phyloP scores from a whole-genome alignment of 2,888 invertebrate species.

The Conomelus anceps region DNA sequence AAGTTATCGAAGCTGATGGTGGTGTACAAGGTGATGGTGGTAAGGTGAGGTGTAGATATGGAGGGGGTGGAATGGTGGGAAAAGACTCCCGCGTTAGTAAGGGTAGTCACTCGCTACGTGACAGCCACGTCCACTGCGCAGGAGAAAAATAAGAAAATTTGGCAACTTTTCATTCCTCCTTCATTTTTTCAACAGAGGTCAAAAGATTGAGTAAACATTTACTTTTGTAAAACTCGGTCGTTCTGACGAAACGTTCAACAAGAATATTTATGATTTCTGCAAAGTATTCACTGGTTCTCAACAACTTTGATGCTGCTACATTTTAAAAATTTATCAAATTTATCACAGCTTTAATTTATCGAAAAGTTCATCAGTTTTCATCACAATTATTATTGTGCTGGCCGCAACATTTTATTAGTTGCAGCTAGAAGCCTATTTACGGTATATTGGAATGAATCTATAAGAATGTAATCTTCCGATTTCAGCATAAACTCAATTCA shows the following conservation, averaged over 20 bases:
- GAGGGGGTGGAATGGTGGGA: neutral
- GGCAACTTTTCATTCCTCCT: neutral
- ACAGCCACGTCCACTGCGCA: neutral
- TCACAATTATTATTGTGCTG: too few species aligned
- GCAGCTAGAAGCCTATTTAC: too few species aligned
- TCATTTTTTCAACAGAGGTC: neutral
- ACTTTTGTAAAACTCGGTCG: neutral
- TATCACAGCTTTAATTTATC: too few species aligned
- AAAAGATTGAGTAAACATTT: neutral
- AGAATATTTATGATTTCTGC: neutral
- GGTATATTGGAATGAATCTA: too few species aligned
- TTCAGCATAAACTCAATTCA: too few species aligned
- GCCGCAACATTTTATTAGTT: too few species aligned
- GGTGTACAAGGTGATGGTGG: neutral
- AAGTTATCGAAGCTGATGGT: neutral
- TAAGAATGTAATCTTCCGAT: too few species aligned
- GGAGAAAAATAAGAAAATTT: neutral
- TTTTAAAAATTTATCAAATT: too few species aligned
- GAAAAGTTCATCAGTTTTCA: too few species aligned
- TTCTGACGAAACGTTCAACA: neutral
- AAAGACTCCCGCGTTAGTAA: neutral
- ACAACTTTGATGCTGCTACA: too few species aligned
- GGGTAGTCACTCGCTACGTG: neutral
- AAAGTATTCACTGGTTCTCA: neutral
- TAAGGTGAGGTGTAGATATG: neutral